phyloP scores from a whole-genome alignment of 2,888 invertebrate genomes.

The Meiosimyza decipiens region DNA sequence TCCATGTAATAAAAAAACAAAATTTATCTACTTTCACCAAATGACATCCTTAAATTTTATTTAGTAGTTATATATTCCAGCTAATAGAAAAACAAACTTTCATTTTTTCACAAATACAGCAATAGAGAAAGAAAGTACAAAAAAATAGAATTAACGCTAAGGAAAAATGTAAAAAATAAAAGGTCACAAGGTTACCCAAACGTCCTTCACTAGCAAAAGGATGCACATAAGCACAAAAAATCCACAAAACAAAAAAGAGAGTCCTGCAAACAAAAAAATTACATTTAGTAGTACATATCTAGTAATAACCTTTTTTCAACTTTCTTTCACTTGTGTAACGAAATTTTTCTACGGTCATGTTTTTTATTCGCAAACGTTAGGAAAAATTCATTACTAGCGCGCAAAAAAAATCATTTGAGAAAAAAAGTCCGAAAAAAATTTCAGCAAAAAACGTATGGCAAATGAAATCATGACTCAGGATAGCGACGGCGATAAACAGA shows the following conservation, averaged over 20 bases:
- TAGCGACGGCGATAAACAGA: slow-evolving; percentile 19
- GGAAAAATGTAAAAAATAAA: slow-evolving; percentile 44
- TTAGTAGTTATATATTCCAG: background rate
- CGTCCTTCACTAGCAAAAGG: slow-evolving; percentile 57
- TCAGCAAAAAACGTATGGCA: slow-evolving; percentile 8
- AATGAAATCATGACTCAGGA: slow-evolving; percentile 37
- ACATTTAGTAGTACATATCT: background rate
- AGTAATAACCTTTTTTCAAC: slow-evolving; percentile 31
- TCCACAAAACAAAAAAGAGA: slow-evolving; percentile 36
- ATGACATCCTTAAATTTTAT: no score
- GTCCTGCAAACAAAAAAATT: slow-evolving; percentile 9
- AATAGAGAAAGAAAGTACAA: slow-evolving; percentile 19
- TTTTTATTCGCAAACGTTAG: slow-evolving; percentile 12
- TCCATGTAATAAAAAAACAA: no score
- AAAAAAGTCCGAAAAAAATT: slow-evolving; percentile 16
- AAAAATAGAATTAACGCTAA: slow-evolving; percentile 30
- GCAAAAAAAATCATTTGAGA: slow-evolving; percentile 16
- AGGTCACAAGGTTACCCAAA: slow-evolving; percentile 63
- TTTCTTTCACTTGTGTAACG: slow-evolving; percentile 29
- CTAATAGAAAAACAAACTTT: slow-evolving; percentile 35
- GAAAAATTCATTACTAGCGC: slow-evolving; percentile 29
- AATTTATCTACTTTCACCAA: no score
- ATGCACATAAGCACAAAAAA: slow-evolving; percentile 29
- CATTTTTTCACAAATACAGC: slow-evolving; percentile 33
- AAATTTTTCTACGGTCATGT: slow-evolving; percentile 17